phyloP scores from a whole-genome alignment of 2,888 invertebrate species.

The Eristalis pertinax region DNA sequence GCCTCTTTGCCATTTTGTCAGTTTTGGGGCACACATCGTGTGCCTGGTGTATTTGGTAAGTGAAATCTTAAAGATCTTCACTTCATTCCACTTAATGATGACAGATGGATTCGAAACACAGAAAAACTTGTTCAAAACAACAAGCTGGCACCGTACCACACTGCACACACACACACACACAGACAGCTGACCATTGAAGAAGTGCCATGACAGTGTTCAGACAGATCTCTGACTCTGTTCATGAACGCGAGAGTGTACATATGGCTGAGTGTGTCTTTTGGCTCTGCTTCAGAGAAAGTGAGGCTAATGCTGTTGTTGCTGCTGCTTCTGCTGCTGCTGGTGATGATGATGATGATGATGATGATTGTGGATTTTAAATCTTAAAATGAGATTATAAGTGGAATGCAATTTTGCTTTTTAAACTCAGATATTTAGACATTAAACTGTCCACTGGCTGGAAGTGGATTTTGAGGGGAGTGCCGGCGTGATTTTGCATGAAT shows the following conservation, averaged over 20 bases:
- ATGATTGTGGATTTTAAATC: conserved; percentile 27
- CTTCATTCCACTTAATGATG: conserved; percentile 57
- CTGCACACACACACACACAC: conserved; percentile 6
- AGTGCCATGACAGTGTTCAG: background rate
- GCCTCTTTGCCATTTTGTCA: conserved; percentile 46
- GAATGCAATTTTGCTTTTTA: conserved; percentile 56
- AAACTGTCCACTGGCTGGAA: background rate
- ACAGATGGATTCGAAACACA: conserved; percentile 60
- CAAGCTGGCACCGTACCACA: background rate
- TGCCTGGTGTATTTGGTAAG: conserved; percentile 52
- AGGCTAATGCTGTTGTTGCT: conserved; percentile 17
- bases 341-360: background rate
- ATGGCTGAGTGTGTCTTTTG: background rate
- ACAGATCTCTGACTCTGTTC: background rate
- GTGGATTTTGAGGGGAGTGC: background rate
- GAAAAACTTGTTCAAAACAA: conserved; percentile 26
- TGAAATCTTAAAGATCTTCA: conserved; percentile 65
- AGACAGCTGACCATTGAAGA: background rate
- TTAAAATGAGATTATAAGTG: conserved; percentile 60
- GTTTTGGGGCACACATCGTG: conserved; percentile 23
- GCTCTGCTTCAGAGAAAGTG: conserved; percentile 57
- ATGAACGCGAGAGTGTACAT: conserved; percentile 3
- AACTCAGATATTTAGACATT: conserved; percentile 17
- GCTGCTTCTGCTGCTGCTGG: background rate
- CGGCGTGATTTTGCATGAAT: background rate